Conservation (phyloP, 2,797 vertebrate species). For the Lepidocolaptes lacrymiger region DNA sequence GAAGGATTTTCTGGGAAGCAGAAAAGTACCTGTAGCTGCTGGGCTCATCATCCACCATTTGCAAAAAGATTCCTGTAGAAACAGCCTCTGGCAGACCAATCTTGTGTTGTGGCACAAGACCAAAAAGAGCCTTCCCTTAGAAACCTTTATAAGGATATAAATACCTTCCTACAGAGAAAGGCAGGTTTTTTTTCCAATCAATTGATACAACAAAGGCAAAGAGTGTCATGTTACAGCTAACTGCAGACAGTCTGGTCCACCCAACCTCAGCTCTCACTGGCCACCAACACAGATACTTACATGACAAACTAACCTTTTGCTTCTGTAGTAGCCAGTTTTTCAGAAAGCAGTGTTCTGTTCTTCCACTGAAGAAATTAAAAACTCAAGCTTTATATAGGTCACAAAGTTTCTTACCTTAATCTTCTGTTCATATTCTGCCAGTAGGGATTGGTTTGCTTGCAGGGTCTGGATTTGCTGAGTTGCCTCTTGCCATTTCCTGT, state of each 20-base stretch:
- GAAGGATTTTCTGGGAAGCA: neutral
- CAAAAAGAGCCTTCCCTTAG: neutral
- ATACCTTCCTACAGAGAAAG: neutral
- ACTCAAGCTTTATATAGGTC: neutral
- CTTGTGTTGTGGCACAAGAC: neutral
- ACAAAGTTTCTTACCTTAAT: conserved; percentile 82
- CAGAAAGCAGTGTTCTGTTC: neutral
- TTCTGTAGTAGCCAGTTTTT: neutral
- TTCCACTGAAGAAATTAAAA: neutral
- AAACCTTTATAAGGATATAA: neutral
- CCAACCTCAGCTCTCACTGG: neutral
- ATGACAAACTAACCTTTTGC: neutral
- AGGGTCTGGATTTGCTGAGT: conserved; percentile 84
- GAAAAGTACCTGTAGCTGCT: neutral
- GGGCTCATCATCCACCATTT: neutral
- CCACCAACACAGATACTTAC: neutral
- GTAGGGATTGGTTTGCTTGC: conserved; percentile 83
- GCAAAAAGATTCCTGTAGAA: neutral
- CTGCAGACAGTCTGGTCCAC: neutral
- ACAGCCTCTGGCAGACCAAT: neutral
- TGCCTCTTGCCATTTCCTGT: conserved; percentile 89
- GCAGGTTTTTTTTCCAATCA: neutral
- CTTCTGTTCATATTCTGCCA: conserved; percentile 85
- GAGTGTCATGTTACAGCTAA: neutral
- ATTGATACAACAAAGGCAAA: neutral